phyloP scores from a whole-genome alignment of 2,113 vertebrate genomes.

The Excalfactoria chinensis region DNA sequence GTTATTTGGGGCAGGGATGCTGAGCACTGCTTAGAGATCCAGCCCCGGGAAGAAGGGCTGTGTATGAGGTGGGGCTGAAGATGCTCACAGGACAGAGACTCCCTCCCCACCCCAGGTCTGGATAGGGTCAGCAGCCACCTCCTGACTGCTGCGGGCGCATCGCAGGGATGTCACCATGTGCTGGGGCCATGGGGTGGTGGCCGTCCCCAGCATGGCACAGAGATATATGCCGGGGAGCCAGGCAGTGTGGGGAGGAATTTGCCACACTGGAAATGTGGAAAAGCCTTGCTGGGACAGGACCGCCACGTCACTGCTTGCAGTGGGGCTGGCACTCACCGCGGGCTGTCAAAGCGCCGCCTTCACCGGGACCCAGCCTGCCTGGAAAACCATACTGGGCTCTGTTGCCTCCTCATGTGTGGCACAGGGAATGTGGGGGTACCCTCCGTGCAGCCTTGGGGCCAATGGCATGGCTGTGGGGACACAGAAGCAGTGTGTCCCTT shows the following conservation, averaged over 20 bases:
- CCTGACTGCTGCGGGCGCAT: not conserved
- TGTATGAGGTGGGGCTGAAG: not conserved
- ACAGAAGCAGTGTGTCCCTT: fast-evolving
- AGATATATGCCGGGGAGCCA: not conserved
- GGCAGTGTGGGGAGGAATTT: not conserved
- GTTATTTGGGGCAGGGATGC: not conserved
- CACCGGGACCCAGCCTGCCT: not conserved
- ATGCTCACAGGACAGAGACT: not conserved
- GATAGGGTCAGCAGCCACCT: not conserved
- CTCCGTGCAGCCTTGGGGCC: not conserved
- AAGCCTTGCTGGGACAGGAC: not conserved
- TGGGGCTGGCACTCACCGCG: not conserved
- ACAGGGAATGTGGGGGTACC: fast-evolving
- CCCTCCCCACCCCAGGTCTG: not conserved
- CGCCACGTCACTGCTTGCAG: not conserved
- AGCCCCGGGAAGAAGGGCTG: not conserved
- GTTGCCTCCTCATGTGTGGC: not conserved
- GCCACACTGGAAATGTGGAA: fast-evolving
- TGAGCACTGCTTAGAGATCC: not conserved
- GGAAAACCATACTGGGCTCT: not conserved
- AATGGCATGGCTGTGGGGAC: not conserved
- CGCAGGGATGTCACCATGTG: fast-evolving
- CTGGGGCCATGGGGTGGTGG: not conserved
- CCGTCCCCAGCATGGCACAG: not conserved
- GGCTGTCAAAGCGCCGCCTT: not conserved